phyloP scores from a whole-genome alignment of 2,888 invertebrate genomes.

The Gandaritis pyraliata region DNA sequence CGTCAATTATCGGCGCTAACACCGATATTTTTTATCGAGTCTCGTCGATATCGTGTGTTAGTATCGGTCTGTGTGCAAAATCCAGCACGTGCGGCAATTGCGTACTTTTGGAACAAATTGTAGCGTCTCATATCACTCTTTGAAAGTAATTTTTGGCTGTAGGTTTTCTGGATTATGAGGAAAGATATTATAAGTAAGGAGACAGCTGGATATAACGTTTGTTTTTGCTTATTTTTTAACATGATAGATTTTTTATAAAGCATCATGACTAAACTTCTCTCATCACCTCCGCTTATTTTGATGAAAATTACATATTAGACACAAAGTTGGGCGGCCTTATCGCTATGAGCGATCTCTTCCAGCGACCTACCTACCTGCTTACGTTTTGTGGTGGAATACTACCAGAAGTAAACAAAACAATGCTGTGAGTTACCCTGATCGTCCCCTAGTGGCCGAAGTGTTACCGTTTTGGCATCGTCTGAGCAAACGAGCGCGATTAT shows the following conservation, averaged over 20 bases:
- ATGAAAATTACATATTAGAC: too few relatives aligned
- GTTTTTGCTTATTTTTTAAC: background rate
- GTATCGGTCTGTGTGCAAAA: too few relatives aligned
- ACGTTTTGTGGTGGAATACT: too few relatives aligned
- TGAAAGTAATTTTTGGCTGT: constrained; percentile 28
- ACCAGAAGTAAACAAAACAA: background rate
- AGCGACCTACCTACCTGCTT: too few relatives aligned
- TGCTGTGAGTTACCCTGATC: constrained; percentile 29
- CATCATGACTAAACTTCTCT: too few relatives aligned
- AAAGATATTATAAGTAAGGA: constrained; percentile 9
- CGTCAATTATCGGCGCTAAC: too few relatives aligned
- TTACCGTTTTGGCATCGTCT: constrained; percentile 17
- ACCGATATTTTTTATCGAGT: too few relatives aligned
- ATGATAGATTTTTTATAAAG: too few relatives aligned
- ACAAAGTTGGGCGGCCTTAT: too few relatives aligned
- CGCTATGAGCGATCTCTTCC: too few relatives aligned
- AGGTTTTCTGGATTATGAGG: background rate
- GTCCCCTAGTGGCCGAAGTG: constrained; percentile 38
- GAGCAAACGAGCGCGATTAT: constrained; percentile 47
- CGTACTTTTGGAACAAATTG: constrained; percentile 27
- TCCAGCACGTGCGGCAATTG: constrained; percentile 23
- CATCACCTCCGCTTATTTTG: too few relatives aligned
- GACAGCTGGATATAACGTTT: background rate
- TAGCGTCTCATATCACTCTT: constrained; percentile 16
- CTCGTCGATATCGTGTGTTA: too few relatives aligned